These are phyloP conservation scores for Regulus satrapa DNA, from an alignment of 2,113 vertebrate species.

Conservation along the genomic window DNA sequence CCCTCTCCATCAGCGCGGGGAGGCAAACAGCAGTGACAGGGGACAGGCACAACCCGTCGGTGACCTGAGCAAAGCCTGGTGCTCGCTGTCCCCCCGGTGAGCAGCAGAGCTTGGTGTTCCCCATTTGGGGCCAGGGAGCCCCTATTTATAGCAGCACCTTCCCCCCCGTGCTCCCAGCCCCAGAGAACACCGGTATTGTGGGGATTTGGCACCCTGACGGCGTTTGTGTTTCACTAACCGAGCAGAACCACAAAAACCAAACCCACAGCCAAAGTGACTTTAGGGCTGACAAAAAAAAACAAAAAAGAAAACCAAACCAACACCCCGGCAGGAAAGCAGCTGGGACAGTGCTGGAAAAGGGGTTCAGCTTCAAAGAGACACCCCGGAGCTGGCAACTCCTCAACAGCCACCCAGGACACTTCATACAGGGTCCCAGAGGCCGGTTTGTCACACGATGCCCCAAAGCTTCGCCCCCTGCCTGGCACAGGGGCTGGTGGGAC, in stretches of 20 bases:
- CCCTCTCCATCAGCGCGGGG: background rate
- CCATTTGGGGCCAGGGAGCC: constrained; percentile 27
- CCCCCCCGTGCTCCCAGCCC: background rate
- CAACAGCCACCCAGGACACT: fast-evolving
- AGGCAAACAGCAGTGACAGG: background rate
- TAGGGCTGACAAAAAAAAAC: background rate
- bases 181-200: constrained; percentile 12
- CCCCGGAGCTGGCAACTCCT: background rate
- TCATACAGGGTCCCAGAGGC: fast-evolving
- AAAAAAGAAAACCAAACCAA: too few relatives aligned
- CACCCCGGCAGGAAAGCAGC: background rate
- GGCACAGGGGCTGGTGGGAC: fast-evolving
- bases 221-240: constrained; percentile 51
- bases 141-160: constrained; percentile 46
- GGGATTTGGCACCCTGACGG: background rate
- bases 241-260: constrained; percentile 49
- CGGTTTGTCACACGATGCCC: background rate
- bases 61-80: background rate
- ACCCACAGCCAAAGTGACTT: background rate
- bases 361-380: background rate
- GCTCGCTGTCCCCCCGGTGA: background rate
- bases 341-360: background rate
- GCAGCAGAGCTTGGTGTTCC: constrained; percentile 68
- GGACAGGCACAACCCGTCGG: background rate
- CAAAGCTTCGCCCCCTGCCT: fast-evolving